These are phyloP conservation scores for Diploscapter pachys DNA, from an alignment of 1,140 invertebrate genomes.

Conservation along the genomic window DNA sequence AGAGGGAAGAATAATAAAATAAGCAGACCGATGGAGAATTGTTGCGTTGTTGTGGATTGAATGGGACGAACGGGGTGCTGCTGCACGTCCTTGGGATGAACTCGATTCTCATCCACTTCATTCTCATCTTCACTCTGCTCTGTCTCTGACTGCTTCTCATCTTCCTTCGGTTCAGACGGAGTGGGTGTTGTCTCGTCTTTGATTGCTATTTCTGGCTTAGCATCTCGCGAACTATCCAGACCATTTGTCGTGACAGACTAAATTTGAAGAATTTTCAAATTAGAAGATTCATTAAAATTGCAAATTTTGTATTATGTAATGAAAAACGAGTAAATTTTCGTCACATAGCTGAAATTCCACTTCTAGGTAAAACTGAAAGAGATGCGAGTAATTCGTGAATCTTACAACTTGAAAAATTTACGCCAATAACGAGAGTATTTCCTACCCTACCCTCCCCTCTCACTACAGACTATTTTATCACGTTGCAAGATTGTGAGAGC, in stretches of 20 bases:
- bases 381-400: background rate
- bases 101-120: no score
- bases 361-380: background rate
- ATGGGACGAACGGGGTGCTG: no score
- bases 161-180: background rate
- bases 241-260: conserved; percentile 2
- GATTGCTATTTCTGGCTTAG: background rate
- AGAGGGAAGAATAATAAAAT: no score
- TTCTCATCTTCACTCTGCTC: no score
- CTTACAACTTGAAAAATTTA: background rate
- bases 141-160: no score
- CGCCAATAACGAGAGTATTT: background rate
- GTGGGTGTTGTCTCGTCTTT: conserved; percentile 13
- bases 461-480: no score
- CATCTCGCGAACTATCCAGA: conserved; percentile 8
- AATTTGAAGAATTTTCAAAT: background rate
- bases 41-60: no score
- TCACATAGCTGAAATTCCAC: background rate
- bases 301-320: background rate
- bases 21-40: no score
- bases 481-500: no score
- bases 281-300: no score
- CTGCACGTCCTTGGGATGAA: no score
- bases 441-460: no score
- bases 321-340: background rate